Base-by-base conservation (phyloP, 2,888 invertebrate genomes). In the Standfussiana lucernea region DNA sequence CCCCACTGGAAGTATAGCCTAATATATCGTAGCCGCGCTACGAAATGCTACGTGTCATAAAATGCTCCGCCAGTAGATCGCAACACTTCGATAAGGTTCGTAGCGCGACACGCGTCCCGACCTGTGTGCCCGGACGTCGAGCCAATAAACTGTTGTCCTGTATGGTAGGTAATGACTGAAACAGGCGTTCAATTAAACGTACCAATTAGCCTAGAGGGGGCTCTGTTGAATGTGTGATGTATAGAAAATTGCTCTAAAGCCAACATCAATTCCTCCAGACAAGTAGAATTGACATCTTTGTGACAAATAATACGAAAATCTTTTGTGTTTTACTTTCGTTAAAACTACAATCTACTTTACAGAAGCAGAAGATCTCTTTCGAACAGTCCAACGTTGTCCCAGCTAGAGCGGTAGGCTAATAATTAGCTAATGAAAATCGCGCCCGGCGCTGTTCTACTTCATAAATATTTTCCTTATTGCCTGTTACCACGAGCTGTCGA, bases 401-500 rank as follows among this genome's bases (percentile, higher is more conserved):
- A 67, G 79, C 83, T 82, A 72, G 82, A 80, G 67, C 84, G 77
- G 82, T 84, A 79, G 82, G 84, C 89, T 89, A 92, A 93, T 95
- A 95, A 96, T 96, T 96, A 95, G 94, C 94, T 96, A 95, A 96
- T 96, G 95, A 95, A 95, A 94, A 92, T 95, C 92, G 94, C 92
- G 91, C 91, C 90, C 89, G 90, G 86, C 90, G 88, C 91, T 89
- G 93, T 93, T 95, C 93, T 93, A 93, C 94, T 95, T 95, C 94
- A 95, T 96, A 96, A 96, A 96, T 96, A 96, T 95, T 95, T 95
- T 93, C 94, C 93, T 96, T 95, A 96, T 95, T 93, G 95, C 95
- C 96, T 93, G 95, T 94, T 95, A 95, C 95, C 96, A 96, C 95
- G 96, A 95, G 93, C 95, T 95, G 95, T 95, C 96, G 95, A 96